Evolutionary conservation across 1,140 invertebrate species (phyloP).

Genomic region (Telenomus remus): DNA sequence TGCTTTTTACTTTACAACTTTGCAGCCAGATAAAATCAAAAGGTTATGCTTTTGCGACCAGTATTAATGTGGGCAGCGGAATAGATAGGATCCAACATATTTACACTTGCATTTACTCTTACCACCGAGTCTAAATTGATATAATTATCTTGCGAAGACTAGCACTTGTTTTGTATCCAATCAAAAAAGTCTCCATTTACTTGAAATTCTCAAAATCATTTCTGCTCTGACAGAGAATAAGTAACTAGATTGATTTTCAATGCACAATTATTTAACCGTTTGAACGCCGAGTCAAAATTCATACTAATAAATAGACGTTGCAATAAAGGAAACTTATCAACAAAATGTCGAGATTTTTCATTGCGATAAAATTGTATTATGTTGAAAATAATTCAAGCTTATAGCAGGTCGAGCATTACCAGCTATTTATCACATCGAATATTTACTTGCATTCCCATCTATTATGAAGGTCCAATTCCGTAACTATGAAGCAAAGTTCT

Average conservation of each 20-base stretch:
- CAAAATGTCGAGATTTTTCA: too few relatives aligned
- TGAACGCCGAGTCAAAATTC: too few relatives aligned
- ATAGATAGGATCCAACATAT: conserved; percentile 22
- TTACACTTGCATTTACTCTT: conserved; percentile 3
- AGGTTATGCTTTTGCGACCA: conserved; percentile 45
- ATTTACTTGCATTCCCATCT: conserved; percentile 22
- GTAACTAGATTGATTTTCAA: too few relatives aligned
- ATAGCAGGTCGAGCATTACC: conserved; percentile 3
- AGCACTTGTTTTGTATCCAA: conserved; percentile 32
- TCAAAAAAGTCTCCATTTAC: conserved; percentile 23
- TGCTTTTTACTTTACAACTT: conserved; percentile 34
- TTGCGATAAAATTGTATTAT: neutral
- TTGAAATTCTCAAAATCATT: neutral
- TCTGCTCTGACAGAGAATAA: too few relatives aligned
- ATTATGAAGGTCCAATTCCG: conserved; percentile 44
- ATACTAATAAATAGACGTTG: too few relatives aligned
- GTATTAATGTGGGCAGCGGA: conserved; percentile 37
- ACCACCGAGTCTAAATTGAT: conserved; percentile 16
- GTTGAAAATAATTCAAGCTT: conserved; percentile 1
- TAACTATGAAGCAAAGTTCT: conserved; percentile 19
- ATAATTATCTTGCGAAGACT: conserved; percentile 43
- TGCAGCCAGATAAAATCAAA: conserved; percentile 47
- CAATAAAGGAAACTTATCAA: too few relatives aligned
- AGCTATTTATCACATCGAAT: conserved; percentile 23
- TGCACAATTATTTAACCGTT: too few relatives aligned